These are phyloP conservation scores for Hylaeus volcanicus DNA, from an alignment of 1,140 invertebrate species.

Conservation along the genomic window DNA sequence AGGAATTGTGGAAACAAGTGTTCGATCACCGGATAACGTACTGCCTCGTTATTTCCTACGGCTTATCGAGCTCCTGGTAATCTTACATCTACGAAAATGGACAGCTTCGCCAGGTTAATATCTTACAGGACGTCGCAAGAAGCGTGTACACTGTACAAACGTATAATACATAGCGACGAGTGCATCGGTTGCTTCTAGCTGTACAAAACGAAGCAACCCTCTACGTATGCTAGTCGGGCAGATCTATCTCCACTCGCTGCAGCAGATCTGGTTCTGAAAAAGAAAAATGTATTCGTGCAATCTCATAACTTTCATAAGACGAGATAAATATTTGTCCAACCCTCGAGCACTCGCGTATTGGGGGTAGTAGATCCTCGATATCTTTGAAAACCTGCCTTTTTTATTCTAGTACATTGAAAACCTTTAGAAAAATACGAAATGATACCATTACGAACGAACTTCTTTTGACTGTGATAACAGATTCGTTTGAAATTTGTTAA, in stretches of 20 bases:
- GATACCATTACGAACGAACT: too few species aligned
- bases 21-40: constrained; percentile 3
- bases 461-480: too few species aligned
- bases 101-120: background rate
- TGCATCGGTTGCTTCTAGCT: background rate
- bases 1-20: constrained; percentile 29
- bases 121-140: background rate
- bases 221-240: constrained; percentile 65
- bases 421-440: too few species aligned
- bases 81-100: constrained; percentile 15
- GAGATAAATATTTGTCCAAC: too few species aligned
- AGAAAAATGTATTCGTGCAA: constrained; percentile 50
- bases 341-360: too few species aligned
- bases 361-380: too few species aligned
- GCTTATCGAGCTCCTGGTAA: background rate
- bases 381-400: too few species aligned
- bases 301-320: too few species aligned
- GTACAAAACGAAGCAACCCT: constrained; percentile 13
- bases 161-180: background rate
- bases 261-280: constrained; percentile 76
- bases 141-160: background rate
- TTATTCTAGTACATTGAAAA: too few species aligned
- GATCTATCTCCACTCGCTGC: constrained; percentile 77
- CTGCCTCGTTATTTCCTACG: background rate
- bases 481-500: too few species aligned